A percentile compares a stretch with the other conserved stretches of the same genome.
Evolutionary conservation across 2,113 vertebrate genomes (phyloP).

Genomic region (Protomyctophum bolini): DNA sequence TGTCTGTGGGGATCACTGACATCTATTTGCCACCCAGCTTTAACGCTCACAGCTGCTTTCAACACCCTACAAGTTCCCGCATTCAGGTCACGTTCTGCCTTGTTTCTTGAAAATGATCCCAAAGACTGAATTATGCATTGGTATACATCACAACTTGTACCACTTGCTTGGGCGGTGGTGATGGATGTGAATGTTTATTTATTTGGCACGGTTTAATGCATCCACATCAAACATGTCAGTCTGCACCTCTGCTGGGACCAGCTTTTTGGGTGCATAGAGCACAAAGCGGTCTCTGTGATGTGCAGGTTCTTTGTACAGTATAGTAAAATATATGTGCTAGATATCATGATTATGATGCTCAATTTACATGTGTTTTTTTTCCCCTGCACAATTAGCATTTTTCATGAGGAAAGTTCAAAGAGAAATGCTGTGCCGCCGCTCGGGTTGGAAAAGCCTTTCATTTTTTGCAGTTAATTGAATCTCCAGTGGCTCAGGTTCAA

Average conservation of each 20-base stretch:
- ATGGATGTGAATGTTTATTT: background rate
- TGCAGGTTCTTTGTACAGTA: background rate
- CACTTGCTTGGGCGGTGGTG: background rate
- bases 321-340: background rate
- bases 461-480: conserved; percentile 56
- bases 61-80: background rate
- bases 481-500: conserved; percentile 47
- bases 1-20: conserved; percentile 13
- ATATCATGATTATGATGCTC: background rate
- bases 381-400: conserved; percentile 15
- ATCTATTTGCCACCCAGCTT: conserved; percentile 30
- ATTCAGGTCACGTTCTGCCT: background rate
- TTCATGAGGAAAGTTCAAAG: conserved; percentile 38
- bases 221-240: background rate
- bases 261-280: background rate
- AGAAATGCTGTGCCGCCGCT: conserved; percentile 32
- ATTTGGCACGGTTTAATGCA: background rate
- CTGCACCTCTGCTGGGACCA: background rate
- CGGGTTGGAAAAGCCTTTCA: conserved; percentile 27
- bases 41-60: background rate
- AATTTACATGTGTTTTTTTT: background rate
- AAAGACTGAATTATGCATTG: conserved; percentile 1
- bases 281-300: background rate
- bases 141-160: background rate
- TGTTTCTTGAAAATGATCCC: conserved; percentile 1